phyloP scores from a whole-genome alignment of 1,140 invertebrate genomes.

The Ceratina japonica region DNA sequence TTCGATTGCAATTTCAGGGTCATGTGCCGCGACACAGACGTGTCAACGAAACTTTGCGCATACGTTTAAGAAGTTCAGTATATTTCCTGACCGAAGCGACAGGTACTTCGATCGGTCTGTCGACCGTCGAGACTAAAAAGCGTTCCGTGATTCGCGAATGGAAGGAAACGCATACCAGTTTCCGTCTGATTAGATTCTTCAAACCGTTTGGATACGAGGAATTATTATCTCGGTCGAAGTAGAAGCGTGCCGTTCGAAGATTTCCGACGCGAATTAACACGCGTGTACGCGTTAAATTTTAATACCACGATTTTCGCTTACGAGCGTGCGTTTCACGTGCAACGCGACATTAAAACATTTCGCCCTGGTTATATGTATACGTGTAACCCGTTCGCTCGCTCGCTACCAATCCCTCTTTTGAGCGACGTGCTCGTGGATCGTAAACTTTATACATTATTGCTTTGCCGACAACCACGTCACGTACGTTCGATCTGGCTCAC shows the following conservation, averaged over 20 bases:
- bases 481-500: constrained; percentile 55
- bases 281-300: constrained; percentile 26
- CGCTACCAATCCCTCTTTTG: constrained; percentile 58
- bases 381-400: neutral
- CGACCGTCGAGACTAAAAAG: neutral
- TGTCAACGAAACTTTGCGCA: too few relatives aligned
- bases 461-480: constrained; percentile 76
- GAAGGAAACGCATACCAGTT: neutral
- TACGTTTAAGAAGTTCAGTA: too few relatives aligned
- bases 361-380: constrained; percentile 1
- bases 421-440: constrained; percentile 71
- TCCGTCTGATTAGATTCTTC: neutral
- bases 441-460: constrained; percentile 79
- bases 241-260: constrained; percentile 5
- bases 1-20: too few relatives aligned
- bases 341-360: constrained; percentile 71
- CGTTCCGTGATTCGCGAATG: constrained; percentile 25
- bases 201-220: neutral
- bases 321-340: constrained; percentile 58
- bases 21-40: too few relatives aligned
- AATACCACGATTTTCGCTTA: constrained; percentile 33
- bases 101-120: neutral
- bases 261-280: constrained; percentile 31
- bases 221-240: constrained; percentile 12
- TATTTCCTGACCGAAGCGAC: too few relatives aligned